Base-by-base conservation (phyloP, 2,888 invertebrate species). In the Orthosia cruda region DNA sequence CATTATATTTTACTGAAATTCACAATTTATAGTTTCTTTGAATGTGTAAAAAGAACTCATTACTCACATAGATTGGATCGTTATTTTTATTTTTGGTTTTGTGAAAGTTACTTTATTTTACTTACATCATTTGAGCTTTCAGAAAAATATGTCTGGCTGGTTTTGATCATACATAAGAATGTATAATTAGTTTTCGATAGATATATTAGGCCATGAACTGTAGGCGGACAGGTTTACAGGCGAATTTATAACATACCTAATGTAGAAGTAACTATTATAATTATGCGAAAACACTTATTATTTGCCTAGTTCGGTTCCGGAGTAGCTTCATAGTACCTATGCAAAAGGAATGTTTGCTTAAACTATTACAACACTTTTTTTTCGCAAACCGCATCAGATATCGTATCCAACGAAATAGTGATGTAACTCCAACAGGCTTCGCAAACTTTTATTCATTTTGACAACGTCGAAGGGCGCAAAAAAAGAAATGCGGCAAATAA, bases 401-500 rank as follows among this genome's bases (percentile, higher is more conserved):
- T 54, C 32, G 13, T 62, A 62, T 15, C 26, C 18, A n/a, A 63
- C 15, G 12, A 40, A 69, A 76, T 57, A 77, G 75, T 70, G 55
- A 62, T 23, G 78, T 50, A 20, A 77, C 70, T 70, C 55, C 45
- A 45, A 58, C 15, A 16, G 13, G 5, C n/a, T 32, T 47, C 23
- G 45, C 13, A 61, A 74, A 71, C 71, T 75, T 81, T 73, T 71
- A 83, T 81, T 67, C 50, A 62, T 71, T 77, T 66, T 47, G 74
- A 66, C 47, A 63, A 26, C 47, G 54, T 55, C 68, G 64, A 54
- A 71, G 58, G 63, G 20, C 59, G 32, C 45, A 65, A 75, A 79
- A 86, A 70, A 3, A 61, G 61, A 74, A 71, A 63, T 26, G 69
- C 57, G 58, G 74, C 74, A 71, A 81, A 83, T 82, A 86, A 87